Percentiles rank a stretch among this genome's conserved stretches.
Evolutionary conservation across 2,888 invertebrate genomes (phyloP).

Genomic region (Doris montereyensis): DNA sequence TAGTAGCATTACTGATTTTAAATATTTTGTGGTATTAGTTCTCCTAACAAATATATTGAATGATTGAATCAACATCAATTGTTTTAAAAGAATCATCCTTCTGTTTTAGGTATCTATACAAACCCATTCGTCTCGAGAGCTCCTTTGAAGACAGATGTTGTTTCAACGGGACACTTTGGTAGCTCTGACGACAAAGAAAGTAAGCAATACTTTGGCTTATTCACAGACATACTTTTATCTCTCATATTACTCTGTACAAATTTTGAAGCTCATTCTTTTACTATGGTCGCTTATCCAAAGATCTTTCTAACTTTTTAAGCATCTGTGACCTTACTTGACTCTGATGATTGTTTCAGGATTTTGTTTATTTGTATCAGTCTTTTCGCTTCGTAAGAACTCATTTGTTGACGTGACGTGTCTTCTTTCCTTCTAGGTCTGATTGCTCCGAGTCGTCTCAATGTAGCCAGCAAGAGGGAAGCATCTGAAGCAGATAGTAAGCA

Average conservation of each 20-base stretch:
- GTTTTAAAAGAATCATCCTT: too few species aligned
- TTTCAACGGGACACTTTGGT: conserved; percentile 47
- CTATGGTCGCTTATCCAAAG: background rate
- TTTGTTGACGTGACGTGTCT: too few species aligned
- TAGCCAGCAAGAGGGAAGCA: conserved; percentile 33
- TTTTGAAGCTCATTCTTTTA: too few species aligned
- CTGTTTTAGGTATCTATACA: conserved; percentile 47
- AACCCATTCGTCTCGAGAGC: conserved; percentile 60
- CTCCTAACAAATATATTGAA: too few species aligned
- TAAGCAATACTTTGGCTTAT: conserved; percentile 37
- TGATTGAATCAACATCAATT: too few species aligned
- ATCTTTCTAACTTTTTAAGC: background rate
- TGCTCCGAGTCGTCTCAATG: conserved; percentile 49
- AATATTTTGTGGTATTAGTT: conserved; percentile 8
- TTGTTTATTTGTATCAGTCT: too few species aligned
- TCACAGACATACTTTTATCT: too few species aligned
- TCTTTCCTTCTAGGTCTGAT: conserved; percentile 48
- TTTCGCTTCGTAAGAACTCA: too few species aligned
- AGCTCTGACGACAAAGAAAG: conserved; percentile 39
- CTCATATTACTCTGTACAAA: too few species aligned
- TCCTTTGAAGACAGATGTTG: conserved; percentile 54
- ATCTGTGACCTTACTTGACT: background rate
- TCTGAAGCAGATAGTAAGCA: background rate
- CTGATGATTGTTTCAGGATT: too few species aligned
- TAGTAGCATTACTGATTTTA: background rate